phyloP scores from a whole-genome alignment of 2,888 invertebrate species.

The Drosophila nigritarsus region DNA sequence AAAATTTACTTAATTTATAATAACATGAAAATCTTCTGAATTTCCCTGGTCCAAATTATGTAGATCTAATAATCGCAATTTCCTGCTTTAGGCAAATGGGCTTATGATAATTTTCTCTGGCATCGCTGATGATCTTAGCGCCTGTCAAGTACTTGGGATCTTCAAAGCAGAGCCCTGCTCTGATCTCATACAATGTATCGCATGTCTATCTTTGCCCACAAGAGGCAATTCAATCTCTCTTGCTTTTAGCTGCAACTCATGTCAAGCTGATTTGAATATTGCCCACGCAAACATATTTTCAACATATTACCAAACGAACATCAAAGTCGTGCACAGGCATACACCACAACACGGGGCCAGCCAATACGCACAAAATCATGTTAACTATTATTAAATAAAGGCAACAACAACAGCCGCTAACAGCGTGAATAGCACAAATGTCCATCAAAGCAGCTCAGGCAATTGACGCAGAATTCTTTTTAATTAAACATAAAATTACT shows the following conservation, averaged over 20 bases:
- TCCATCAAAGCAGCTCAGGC: constrained; percentile 68
- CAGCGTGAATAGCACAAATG: constrained; percentile 73
- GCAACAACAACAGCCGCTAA: constrained; percentile 38
- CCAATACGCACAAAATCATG: constrained; percentile 64
- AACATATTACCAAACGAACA: constrained; percentile 60
- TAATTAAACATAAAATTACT: constrained; percentile 80
- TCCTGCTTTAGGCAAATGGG: constrained; percentile 31
- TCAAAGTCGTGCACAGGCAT: constrained; percentile 70
- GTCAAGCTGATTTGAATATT: constrained; percentile 71
- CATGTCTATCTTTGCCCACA: constrained; percentile 39
- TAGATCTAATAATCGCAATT: constrained; percentile 27
- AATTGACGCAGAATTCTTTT: constrained; percentile 77
- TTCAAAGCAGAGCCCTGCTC: constrained; percentile 6
- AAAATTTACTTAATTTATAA: not conserved
- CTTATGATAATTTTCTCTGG: constrained; percentile 48
- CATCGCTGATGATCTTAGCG: constrained; percentile 48
- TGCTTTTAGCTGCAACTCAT: constrained; percentile 44
- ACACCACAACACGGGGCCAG: constrained; percentile 31
- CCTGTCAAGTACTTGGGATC: constrained; percentile 41
- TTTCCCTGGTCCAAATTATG: not conserved
- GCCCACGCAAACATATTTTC: constrained; percentile 62
- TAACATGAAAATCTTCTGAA: not conserved
- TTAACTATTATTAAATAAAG: constrained; percentile 80
- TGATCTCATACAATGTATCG: constrained; percentile 24
- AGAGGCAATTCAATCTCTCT: constrained; percentile 45